These are phyloP conservation scores for Anthoscopus minutus DNA, from an alignment of 2,113 vertebrate species.

Conservation along the genomic window DNA sequence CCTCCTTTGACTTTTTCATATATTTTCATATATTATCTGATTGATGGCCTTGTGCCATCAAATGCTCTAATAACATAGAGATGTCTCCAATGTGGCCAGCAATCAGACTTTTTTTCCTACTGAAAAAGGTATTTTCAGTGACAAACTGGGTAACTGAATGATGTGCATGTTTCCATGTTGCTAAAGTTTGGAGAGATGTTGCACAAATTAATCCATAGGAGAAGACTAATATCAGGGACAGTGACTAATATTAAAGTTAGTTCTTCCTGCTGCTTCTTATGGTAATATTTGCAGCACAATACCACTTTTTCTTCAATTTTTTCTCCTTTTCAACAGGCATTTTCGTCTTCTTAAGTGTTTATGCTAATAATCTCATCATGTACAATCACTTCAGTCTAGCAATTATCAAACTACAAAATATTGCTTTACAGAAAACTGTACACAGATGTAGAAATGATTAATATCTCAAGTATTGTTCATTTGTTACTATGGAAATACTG, in stretches of 20 bases:
- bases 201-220: neutral
- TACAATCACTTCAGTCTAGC: conserved; percentile 63
- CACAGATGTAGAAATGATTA: conserved; percentile 65
- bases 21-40: neutral
- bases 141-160: neutral
- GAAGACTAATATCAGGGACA: neutral
- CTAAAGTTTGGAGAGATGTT: neutral
- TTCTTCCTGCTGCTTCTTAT: neutral
- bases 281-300: conserved; percentile 21
- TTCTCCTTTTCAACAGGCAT: conserved; percentile 35
- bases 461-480: conserved; percentile 66
- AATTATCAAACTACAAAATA: conserved; percentile 71
- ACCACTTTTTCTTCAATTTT: neutral
- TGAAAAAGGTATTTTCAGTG: neutral
- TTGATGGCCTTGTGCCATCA: neutral
- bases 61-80: neutral
- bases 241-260: neutral
- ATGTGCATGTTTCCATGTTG: neutral
- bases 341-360: conserved; percentile 68
- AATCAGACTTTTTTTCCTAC: neutral
- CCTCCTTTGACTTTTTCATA: neutral
- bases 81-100: neutral
- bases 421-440: conserved; percentile 62
- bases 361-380: conserved; percentile 69
- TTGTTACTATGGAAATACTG: conserved; percentile 74